Percentiles rank a stretch among this genome's conserved stretches.
These are phyloP conservation scores for Podilymbus podiceps DNA, from an alignment of 2,113 vertebrate genomes.

Conservation along the genomic window DNA sequence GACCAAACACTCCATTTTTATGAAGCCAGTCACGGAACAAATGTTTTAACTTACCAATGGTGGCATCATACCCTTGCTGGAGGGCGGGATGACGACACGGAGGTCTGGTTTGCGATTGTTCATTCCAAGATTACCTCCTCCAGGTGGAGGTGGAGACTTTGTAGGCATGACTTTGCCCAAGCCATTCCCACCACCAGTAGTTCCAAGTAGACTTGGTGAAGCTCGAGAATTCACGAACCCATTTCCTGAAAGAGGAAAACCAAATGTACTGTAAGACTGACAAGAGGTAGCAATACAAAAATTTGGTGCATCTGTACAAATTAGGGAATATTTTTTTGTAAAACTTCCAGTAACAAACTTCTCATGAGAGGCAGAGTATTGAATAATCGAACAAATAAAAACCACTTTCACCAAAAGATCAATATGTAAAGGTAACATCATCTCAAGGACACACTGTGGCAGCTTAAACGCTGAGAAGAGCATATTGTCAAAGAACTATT, in stretches of 20 bases:
- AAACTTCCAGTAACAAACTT: background rate
- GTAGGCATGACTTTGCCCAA: constrained; percentile 95
- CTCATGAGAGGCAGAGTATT: background rate
- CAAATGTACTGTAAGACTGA: background rate
- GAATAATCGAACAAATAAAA: background rate
- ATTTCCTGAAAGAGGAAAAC: constrained; percentile 80
- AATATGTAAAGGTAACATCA: background rate
- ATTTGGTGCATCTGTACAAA: background rate
- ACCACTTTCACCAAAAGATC: background rate
- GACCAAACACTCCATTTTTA: background rate
- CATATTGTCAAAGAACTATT: background rate
- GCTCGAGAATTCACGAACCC: constrained; percentile 94
- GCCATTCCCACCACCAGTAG: constrained; percentile 86
- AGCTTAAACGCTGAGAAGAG: background rate
- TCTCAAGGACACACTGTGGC: constrained; percentile 7
- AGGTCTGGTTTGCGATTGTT: constrained; percentile 94
- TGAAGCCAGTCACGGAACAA: background rate
- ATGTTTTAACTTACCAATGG: constrained; percentile 85
- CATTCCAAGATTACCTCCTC: constrained; percentile 89
- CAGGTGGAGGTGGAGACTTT: constrained; percentile 94
- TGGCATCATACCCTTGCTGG: constrained; percentile 98
- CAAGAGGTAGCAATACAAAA: background rate
- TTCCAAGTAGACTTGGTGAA: constrained; percentile 88
- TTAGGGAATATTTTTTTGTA: background rate
- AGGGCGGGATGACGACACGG: constrained; percentile 95